Base-by-base conservation (phyloP, 2,113 vertebrate species). In the Thamnophis sirtalis region DNA sequence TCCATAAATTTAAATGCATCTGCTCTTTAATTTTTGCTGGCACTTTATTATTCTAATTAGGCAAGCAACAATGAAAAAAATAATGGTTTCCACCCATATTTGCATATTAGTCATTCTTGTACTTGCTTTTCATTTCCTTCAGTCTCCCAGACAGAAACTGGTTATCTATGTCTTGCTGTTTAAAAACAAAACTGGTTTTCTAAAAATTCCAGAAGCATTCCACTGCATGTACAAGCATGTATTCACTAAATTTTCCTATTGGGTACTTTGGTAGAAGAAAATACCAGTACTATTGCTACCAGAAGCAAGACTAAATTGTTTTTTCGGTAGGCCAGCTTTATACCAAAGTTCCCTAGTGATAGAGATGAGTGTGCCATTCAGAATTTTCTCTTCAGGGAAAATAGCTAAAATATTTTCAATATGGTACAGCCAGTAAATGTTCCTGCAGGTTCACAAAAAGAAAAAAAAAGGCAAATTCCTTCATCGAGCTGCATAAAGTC, bases 401-500 rank as follows among this genome's bases (percentile, higher is more conserved):
- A 90, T 38, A 0, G 11, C 28, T 60, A n/a, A 1, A 17, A 63
- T 93, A 50, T 55, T 92, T 85, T 0, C 0, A 56, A 53, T 0
- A 38, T 93, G 48, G 85, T 92, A 91, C 0, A 5, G 49, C 48
- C 28, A 92, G 88, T 86, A 21, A 0, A 0, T 43, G 88, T 91
- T 90, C 89, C 22, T 89, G 84, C 86, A 51, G 54, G 13, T 38
- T 58, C 33, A 48, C 0, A 0, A 53, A 92, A 94, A 7, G 88
- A 1, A 1, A 58, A 93, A 94, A 21, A 9, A 86, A 92, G 5
- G 0, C 51, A 87, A 54, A 0, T 60, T 93, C 87, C 60, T 87
- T 58, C 63, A 38, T 51, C 49, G 80, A 93, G 90, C 90, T 58
- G 73, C 84, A 86, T 95, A 91, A 95, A 53, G 49, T 54, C 84